These are phyloP conservation scores for Plutella xylostella DNA, from an alignment of 2,888 invertebrate species.

Conservation along the genomic window DNA sequence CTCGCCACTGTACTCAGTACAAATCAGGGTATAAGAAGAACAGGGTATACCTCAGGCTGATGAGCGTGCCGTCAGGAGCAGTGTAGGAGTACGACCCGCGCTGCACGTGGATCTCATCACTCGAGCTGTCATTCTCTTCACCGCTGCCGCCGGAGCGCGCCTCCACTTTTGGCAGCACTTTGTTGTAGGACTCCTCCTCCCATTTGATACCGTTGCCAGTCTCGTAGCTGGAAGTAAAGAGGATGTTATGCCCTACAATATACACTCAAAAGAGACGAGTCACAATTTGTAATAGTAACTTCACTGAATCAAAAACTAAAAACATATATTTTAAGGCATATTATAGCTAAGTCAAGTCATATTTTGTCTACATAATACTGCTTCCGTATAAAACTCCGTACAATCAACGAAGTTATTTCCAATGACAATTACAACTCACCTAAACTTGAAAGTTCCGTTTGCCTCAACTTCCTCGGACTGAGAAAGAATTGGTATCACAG, in stretches of 20 bases:
- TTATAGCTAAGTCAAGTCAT: too few relatives aligned
- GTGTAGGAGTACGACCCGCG: slow-evolving; percentile 77
- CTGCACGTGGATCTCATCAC: slow-evolving; percentile 71
- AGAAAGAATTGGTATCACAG: slow-evolving; percentile 60
- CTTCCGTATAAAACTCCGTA: too few relatives aligned
- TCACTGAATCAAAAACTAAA: too few relatives aligned
- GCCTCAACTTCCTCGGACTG: slow-evolving; percentile 62
- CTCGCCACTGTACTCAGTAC: too few relatives aligned
- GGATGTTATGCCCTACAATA: too few relatives aligned
- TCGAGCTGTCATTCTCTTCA: slow-evolving; percentile 67
- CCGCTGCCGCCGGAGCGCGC: slow-evolving; percentile 55
- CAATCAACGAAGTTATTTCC: too few relatives aligned
- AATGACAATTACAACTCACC: slow-evolving; percentile 34
- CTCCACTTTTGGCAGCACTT: slow-evolving; percentile 63
- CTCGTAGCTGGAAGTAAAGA: slow-evolving; percentile 76
- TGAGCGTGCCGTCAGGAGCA: slow-evolving; percentile 76
- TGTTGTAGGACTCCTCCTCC: slow-evolving; percentile 78
- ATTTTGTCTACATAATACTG: too few relatives aligned
- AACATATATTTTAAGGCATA: too few relatives aligned
- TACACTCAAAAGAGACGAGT: too few relatives aligned
- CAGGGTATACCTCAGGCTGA: slow-evolving; percentile 64
- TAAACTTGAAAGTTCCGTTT: slow-evolving; percentile 66
- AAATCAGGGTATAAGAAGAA: too few relatives aligned
- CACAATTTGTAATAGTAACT: too few relatives aligned
- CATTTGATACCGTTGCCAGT: slow-evolving; percentile 83